Evolutionary conservation across 2,113 vertebrate genomes (phyloP), one percentile per base, ranked within the genome.

Genomic region (Sialia sialis): DNA sequence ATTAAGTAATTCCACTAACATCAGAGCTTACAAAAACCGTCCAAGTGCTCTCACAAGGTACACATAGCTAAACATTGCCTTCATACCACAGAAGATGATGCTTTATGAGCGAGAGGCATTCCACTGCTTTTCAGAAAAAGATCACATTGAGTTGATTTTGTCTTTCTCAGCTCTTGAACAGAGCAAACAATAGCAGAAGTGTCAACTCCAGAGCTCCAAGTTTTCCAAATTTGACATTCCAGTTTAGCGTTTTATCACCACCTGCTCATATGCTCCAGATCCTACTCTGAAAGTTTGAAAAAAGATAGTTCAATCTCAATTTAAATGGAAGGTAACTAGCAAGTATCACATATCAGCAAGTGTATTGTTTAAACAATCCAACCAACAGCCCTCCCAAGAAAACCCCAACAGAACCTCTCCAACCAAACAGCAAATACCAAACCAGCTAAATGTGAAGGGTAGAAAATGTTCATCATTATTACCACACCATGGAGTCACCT

Each of bases 211-310:
- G 43, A 60, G 32, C 29, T 89, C 39, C 67, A 46, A 5, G 54
- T 67, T 87, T 62, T 92, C 93, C 13, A 80, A 10, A 5, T 19
- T 6, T 34, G 70, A 55, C 20, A 22, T 87, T 84, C 66, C 77
- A 70, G 90, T 95, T 97, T 98, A 99, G 87, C 96, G 98, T 97
- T 99, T 99, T 94, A 99, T 99, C 97, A 99, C 99, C 80, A 99
- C 99, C 98, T 99, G 99, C 95, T 99, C 99, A 73, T 98, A 99
- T 34, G 98, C 98, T 96, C 99, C 99, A 84, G 98, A 98, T 73
- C 98, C 98, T 19, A 89, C 98, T 97, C 99, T 99, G 96, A 96
- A 92, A 7, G 44, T 46, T 29, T 32, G 11, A 34, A 81, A 90
- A 44, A 85, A 84, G 41, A 62, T 43, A 88, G 20, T 69, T 86